Evolutionary conservation across 2,888 invertebrate species (phyloP), one percentile per base, ranked within the genome.

Genomic region (Trissolcus japonicus): DNA sequence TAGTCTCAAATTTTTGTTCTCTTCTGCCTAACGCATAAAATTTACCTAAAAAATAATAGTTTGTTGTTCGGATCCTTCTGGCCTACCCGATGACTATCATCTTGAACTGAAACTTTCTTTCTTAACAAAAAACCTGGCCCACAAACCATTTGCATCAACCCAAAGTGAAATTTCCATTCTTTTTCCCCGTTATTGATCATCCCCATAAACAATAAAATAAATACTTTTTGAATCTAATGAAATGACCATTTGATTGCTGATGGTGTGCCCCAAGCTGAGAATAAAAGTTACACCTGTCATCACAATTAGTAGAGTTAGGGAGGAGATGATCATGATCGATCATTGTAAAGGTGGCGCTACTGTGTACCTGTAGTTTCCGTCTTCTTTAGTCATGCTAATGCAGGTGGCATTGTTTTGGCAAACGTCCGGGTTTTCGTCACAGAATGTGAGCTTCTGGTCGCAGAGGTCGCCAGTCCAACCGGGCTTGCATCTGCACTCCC

Each of bases 391-490:
- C 74, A 95, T 85, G 55, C 96, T 95, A 65, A 94, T 91, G 87
- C 97, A 97, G 83, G 93, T 94, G 0, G 94, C 95, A 3, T 93
- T 94, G 87, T 97, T 96, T 87, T 93, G 92, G 85, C 97, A 97
- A 0, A 93, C 92, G 60, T 90, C 91, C 0, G 92, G 91, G 86
- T 96, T 93, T 75, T 94, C 93, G 69, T 94, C 94, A 90, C 97
- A 97, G 90, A 94, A 95, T 83, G 94, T 95, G 65, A 96, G 90
- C 86, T 95, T 96, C 93, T 96, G 95, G 88, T 97, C 95, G 88
- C 98, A 98, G 16, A 96, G 92, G 92, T 96, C 94, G 80, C 97
- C 97, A 56, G 96, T 95, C 95, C 95, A 96, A 60, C 97, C 97
- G 1, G 93, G 91, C 81, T 94, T 91, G 88, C 98, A 98, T 85